Base-by-base conservation (phyloP, 2,113 vertebrate genomes). In the Alligator sinensis region DNA sequence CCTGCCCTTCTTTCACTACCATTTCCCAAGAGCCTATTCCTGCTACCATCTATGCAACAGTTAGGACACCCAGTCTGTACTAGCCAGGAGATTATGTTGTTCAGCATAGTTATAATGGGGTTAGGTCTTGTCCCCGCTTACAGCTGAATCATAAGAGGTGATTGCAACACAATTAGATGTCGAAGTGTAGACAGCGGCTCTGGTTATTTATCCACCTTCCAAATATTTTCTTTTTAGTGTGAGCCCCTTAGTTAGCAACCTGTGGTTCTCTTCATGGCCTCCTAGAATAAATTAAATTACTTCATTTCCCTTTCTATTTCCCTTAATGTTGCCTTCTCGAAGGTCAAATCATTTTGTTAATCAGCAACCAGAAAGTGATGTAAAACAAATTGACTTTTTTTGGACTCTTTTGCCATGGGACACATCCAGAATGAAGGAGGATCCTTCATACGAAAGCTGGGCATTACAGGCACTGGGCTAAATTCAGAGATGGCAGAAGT, bases 211-310 rank as follows among this genome's bases (percentile, higher is more conserved):
- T 81, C 66, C 68, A 59, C 87, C 70, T 64, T 87, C 83, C 78
- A 86, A 0, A 2, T 96, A 93, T 86, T 86, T 64, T 79, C 80
- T 17, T 55, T 92, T 79, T 77, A 94, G 90, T 88, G 91, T 89
- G 88, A 95, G 96, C 84, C 80, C 84, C 92, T 90, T 64, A 61
- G 47, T 88, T 75, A 94, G 90, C 59, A 86, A 86, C 24, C 75
- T 80, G 55, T 87, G 84, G 94, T 95, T 95, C 94, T 92, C 87
- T 85, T 63, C 11, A 61, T 74, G 68, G 82, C 78, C 74, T 75
- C 68, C 85, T 11, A 63, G 72, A 87, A 92, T 28, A 34, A 34
- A 6, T 47, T 74, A 19, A 87, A 89, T 75, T 17, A 92, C 61
- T 55, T 64, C 55, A 95, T 91, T 95, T 94, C 82, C 90, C 19